Conservation (phyloP, 2,113 vertebrate species). For the Callorhinus ursinus region DNA sequence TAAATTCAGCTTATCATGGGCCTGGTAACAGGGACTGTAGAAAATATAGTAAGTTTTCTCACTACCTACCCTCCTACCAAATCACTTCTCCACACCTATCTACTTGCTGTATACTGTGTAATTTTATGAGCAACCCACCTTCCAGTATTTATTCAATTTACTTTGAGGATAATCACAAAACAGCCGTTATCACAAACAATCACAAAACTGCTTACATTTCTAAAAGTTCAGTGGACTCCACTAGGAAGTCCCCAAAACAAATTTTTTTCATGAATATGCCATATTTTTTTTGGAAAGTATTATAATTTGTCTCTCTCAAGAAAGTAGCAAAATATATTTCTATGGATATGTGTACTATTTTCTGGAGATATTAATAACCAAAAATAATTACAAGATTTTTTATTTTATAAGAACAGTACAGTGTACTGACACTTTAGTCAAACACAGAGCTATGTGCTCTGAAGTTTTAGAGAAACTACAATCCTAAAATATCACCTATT, state of each 20-base stretch:
- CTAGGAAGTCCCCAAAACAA: not conserved
- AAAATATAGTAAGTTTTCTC: not conserved
- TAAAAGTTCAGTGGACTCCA: not conserved
- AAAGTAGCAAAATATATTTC: slow-evolving; percentile 12
- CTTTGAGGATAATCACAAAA: not conserved
- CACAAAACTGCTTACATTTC: not conserved
- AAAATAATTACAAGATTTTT: not conserved
- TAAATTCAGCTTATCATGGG: not conserved
- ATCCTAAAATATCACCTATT: not conserved
- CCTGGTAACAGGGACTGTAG: not conserved
- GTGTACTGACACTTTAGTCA: not conserved
- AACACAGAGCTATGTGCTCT: not conserved
- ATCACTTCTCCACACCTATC: not conserved
- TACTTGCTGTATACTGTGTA: not conserved
- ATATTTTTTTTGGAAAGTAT: slow-evolving; percentile 12
- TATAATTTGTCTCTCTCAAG: not conserved
- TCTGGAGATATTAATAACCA: not conserved
- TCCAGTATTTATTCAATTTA: not conserved
- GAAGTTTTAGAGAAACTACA: slow-evolving; percentile 13
- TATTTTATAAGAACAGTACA: not conserved
- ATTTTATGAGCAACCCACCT: not conserved
- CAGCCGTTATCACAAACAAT: not conserved
- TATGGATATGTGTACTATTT: not conserved
- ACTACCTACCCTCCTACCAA: no score
- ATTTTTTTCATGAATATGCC: not conserved